Percentiles rank a stretch among this genome's conserved stretches.
Conservation (phyloP, 2,113 vertebrate species). For the Struthidea cinerea region DNA sequence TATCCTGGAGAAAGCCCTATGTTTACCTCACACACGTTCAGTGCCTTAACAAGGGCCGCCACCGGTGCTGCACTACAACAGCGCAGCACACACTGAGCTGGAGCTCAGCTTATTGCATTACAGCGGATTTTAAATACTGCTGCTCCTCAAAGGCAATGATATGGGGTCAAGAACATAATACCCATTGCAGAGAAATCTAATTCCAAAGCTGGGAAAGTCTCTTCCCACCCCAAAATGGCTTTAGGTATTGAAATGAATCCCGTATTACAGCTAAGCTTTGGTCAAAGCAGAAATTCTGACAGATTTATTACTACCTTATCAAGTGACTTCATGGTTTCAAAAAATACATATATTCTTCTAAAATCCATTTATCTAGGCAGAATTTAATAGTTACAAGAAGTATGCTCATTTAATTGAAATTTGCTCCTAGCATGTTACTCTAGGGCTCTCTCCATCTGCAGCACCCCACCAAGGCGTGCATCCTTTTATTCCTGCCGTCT, state of each 20-base stretch:
- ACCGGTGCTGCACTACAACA: neutral
- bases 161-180: constrained; percentile 37
- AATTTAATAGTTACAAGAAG: constrained; percentile 53
- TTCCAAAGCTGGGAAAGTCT: constrained; percentile 30
- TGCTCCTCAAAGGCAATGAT: constrained; percentile 30
- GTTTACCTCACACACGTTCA: neutral
- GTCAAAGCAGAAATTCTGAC: constrained; percentile 56
- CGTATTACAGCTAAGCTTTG: constrained; percentile 45
- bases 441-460: constrained; percentile 7
- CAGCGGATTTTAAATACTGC: constrained; percentile 25
- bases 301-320: constrained; percentile 65
- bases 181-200: constrained; percentile 22
- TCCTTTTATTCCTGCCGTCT: constrained; percentile 24
- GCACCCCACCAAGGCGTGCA: neutral
- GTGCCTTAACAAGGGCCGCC: neutral
- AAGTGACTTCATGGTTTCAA: constrained; percentile 55
- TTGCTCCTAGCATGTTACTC: constrained; percentile 33
- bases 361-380: constrained; percentile 62
- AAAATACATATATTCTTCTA: constrained; percentile 61
- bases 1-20: neutral
- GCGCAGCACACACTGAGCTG: neutral
- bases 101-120: constrained; percentile 30
- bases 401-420: constrained; percentile 63
- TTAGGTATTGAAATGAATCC: constrained; percentile 64
- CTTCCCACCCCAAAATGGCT: constrained; percentile 34